Base-by-base conservation (phyloP, 2,797 vertebrate species). In the Allobates femoralis region DNA sequence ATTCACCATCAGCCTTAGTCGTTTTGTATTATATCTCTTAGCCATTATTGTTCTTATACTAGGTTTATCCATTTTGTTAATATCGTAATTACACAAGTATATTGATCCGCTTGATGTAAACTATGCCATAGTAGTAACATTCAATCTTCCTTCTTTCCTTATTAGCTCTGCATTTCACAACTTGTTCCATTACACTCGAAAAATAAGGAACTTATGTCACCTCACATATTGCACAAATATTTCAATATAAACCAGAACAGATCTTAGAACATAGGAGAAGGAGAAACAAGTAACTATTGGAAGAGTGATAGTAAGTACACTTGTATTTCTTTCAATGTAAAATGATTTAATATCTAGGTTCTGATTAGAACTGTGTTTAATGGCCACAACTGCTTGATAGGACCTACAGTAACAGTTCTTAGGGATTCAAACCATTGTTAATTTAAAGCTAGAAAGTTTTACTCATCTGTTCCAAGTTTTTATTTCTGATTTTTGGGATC, bases 131-230 rank as follows among this genome's bases (percentile, higher is more conserved):
- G 28, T 21, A 3, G 51, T 76, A 21, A 23, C 15, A 79, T 46
- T n/a, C 56, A 46, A 34, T 46, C 10, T 62, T 78, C 16, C 6
- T 26, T 7, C 30, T 30, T 66, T 11, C 3, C 0, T 60, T 23
- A 10, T 81, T 7, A 51, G 26, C 26, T 18, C 56, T 34, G 37
- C 23, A 53, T 77, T 84, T 34, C 73, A 64, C 71, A 76, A 46
- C n/a, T n/a, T 18, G 46, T 85, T 85, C 18, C 46, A 53, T 26
- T 56, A 79, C n/a, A 69, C 15, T 18, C 5, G 73, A 58, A 16
- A 41, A 16, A 85, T 56, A 69, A 69, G 84, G 84, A 85, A 85
- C 84, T 85, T 79, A 19, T 69, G n/a, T 19, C n/a, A 55, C 30
- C 32, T 79, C 30, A 30, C 28, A 12, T 55, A 51, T 79, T 67